Evolutionary conservation across 2,113 vertebrate genomes (phyloP).

Genomic region (Thermophis baileyi): DNA sequence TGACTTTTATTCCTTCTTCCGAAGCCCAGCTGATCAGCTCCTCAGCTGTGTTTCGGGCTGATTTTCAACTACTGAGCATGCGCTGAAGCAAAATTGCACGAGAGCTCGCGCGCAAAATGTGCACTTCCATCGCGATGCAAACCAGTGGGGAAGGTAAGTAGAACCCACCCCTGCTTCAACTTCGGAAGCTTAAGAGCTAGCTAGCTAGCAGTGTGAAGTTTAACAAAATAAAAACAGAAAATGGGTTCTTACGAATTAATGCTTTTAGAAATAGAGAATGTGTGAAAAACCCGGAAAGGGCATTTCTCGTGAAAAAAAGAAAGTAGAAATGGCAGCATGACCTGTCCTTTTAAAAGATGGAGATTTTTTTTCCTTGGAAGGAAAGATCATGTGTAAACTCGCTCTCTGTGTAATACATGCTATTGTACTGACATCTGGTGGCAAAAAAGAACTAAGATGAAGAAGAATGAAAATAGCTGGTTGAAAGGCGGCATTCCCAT

Average conservation of each 20-base stretch:
- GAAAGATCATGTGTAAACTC: no score
- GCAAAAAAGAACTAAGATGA: accelerated
- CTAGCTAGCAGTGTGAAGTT: neutral
- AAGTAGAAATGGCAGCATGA: neutral
- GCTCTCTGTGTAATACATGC: accelerated
- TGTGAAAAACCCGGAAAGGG: neutral
- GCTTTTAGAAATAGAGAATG: neutral
- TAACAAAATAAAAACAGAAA: neutral
- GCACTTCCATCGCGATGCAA: no score
- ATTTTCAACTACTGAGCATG: no score
- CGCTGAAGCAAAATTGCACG: no score
- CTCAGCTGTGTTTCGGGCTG: no score
- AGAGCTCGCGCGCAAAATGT: no score
- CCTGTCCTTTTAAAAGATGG: accelerated
- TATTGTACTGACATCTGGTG: constrained; percentile 50
- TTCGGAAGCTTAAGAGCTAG: neutral
- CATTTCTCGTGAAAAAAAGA: accelerated
- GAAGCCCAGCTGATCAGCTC: no score
- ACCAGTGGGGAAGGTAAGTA: no score
- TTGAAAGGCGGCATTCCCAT: neutral
- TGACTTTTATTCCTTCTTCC: no score
- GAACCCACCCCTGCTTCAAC: no score
- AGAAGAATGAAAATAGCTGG: neutral
- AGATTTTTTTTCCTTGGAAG: neutral
- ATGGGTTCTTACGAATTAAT: neutral